Evolutionary conservation across 1,140 invertebrate genomes (phyloP), one percentile per base, ranked within the genome.

Genomic region (Himalopsyche phryganea): DNA sequence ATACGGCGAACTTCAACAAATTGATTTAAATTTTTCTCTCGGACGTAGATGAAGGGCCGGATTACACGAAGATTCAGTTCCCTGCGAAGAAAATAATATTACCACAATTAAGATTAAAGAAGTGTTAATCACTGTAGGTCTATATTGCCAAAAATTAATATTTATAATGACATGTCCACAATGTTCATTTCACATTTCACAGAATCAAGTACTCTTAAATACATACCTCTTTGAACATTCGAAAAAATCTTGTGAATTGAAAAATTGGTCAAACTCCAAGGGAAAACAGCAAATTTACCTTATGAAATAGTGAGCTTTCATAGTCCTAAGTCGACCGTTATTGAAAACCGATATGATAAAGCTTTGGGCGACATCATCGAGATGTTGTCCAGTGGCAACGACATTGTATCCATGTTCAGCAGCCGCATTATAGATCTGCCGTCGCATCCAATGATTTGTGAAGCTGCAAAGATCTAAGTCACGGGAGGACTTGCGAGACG

Each of bases 331-430:
- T 46, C 84, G 78, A 6, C 91, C 92, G 68, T 85, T 90, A 67
- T 92, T 87, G 65, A 95, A 90, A 1, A 88, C 81, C 0, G 90
- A 89, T 68, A 91, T 86, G 19, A 95, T 70, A 68, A 95, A 95
- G 61, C 86, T 89, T 68, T 91, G 85, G 14, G 89, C 85, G 1
- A 94, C 75, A 73, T 92, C 90, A 74, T 95, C 92, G 13, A 95
- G 76, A 71, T 91, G 88, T 70, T 95, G 92, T 4, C 91, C 92
- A 4, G 95, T 72, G 0, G 90, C 91, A 1, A 94, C 73, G 1
- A 94, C 91, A 68, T 93, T 92, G 74, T 91, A 96, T 2, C 83
- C 83, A 65, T 91, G 83, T 52, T 81, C 77, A 54, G 87, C 81
- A 0, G 91, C 91, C 28, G 85, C 80, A 0, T 82, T 76, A 71